phyloP scores from a whole-genome alignment of 2,888 invertebrate species.

The Pammene fasciana region DNA sequence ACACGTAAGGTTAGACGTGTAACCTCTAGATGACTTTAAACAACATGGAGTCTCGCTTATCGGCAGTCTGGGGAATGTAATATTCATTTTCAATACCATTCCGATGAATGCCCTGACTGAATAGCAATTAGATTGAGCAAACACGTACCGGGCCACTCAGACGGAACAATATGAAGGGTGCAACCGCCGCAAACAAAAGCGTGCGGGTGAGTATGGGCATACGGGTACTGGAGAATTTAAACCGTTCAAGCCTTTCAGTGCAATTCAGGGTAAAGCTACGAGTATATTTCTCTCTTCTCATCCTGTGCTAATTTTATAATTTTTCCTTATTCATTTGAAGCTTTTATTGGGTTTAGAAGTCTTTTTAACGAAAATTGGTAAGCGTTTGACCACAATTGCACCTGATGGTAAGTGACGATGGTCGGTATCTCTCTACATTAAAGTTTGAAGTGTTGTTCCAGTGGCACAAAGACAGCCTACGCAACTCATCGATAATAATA shows the following conservation, averaged over 20 bases:
- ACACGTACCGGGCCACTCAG: slow-evolving; percentile 72
- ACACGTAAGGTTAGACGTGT: background rate
- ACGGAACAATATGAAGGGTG: slow-evolving; percentile 78
- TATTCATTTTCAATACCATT: slow-evolving; percentile 48
- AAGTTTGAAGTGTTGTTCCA: too few species aligned
- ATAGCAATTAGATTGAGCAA: slow-evolving; percentile 82
- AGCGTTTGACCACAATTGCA: too few species aligned
- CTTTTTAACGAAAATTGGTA: too few species aligned
- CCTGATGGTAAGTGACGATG: too few species aligned
- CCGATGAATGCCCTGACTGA: slow-evolving; percentile 75
- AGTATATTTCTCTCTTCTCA: background rate
- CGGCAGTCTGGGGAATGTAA: slow-evolving; percentile 38
- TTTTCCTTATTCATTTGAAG: too few species aligned
- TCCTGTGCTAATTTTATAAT: background rate
- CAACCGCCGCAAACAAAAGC: slow-evolving; percentile 70
- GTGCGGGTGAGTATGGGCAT: slow-evolving; percentile 51
- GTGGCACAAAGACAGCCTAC: too few species aligned
- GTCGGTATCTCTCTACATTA: too few species aligned
- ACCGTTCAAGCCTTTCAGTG: background rate
- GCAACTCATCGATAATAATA: too few species aligned
- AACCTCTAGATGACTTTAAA: slow-evolving; percentile 17
- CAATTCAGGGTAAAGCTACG: too few species aligned
- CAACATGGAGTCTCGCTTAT: slow-evolving; percentile 28
- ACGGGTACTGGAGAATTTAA: slow-evolving; percentile 23
- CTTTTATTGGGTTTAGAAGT: too few species aligned